Evolutionary conservation across 30 jellyfish, hydroid and myxozoan genomes (phyloP), one percentile per base, ranked within the genome.

Genomic region (Cassiopea andromeda): DNA sequence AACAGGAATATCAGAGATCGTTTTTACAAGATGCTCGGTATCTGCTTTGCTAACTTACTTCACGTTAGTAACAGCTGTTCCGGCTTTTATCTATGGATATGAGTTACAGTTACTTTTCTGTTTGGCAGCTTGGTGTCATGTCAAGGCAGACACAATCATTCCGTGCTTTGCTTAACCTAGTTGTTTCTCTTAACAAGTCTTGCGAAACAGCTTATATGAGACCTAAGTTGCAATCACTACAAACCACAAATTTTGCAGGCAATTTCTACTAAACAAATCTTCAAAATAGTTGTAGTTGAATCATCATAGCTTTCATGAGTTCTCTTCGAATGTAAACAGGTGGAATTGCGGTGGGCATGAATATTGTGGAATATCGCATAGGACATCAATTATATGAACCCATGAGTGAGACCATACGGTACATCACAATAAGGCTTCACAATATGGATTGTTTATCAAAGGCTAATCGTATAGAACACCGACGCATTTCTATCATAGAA

Each of bases 401-500:
- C 9, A 2, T 50, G 9, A 6, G 73, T 61, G 7, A 3, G 43
- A 61, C 73, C 73, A 61, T 61, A 50, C 5, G 64, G 64, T 50
- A 50, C 8, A 5, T 50, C 64, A 2, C 9, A 50, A 50, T 50
- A 50, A 50, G 19, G n/a, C 79, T 70, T 2, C 54, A n/a, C 54
- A 43, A 70, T 70, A 70, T 12, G 6, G 79, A 54, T 70, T 70
- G 79, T 70, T 70, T 70, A 70, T 70, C 79, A 15, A 7, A 1
- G 43, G 54, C 49, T 70, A 70, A 70, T 70, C 79, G 79, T 54
- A 70, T 38, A 70, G 19, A 43, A 27, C 79, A 70, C 79, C 79
- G 79, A 70, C 49, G 57, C 38, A n/a, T 70, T 43, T 43, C 49
- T 9, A 2, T 70, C 19, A 7, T 1, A 70, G 79, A 70, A 70